Evolutionary conservation across 1,140 invertebrate species (phyloP).

Genomic region (Dufourea novaeangliae): DNA sequence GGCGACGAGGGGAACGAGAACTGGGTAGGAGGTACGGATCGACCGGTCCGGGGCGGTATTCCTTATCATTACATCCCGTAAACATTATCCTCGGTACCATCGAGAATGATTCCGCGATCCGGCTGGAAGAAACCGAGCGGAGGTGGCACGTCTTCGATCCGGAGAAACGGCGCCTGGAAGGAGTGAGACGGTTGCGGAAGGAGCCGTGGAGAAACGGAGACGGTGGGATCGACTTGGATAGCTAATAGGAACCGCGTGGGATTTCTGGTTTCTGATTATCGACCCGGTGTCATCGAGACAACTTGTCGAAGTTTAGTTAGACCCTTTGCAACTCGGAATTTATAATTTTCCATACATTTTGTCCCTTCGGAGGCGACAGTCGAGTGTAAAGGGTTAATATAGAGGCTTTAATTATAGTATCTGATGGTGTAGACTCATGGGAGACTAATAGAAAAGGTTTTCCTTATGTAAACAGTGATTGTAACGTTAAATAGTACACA

Average conservation of each 20-base stretch:
- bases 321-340: too few species aligned
- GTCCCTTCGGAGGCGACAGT: too few species aligned
- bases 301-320: too few species aligned
- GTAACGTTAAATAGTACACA: too few species aligned
- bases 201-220: background rate
- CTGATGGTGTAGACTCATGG: too few species aligned
- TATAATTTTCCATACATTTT: too few species aligned
- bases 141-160: slow-evolving; percentile 51
- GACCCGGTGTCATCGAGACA: too few species aligned
- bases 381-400: too few species aligned
- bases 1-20: background rate
- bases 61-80: slow-evolving; percentile 63
- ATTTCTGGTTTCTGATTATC: too few species aligned
- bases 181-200: background rate
- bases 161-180: slow-evolving; percentile 9
- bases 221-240: background rate
- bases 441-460: too few species aligned
- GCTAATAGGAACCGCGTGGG: background rate
- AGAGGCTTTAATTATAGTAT: too few species aligned
- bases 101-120: slow-evolving; percentile 67
- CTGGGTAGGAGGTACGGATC: background rate
- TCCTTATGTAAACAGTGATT: too few species aligned
- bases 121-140: slow-evolving; percentile 52
- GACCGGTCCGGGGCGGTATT: slow-evolving; percentile 24
- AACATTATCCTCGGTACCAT: slow-evolving; percentile 66